Evolutionary conservation across 2,113 vertebrate species (phyloP).

Genomic region (Lanius ludovicianus): DNA sequence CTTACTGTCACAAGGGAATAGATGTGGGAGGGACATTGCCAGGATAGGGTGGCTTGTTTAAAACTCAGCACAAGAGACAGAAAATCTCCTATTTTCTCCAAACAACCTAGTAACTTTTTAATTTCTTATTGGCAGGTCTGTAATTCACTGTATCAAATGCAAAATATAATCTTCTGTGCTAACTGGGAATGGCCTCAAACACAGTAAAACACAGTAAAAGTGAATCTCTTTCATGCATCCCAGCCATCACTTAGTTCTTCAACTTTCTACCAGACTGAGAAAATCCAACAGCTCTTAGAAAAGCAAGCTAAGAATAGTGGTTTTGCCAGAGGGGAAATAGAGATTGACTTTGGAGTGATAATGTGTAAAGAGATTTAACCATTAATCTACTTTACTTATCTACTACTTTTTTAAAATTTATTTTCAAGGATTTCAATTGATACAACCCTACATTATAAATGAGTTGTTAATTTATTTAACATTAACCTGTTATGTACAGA

Average conservation of each 20-base stretch:
- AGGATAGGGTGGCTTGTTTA: not conserved
- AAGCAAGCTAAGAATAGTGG: not conserved
- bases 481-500: not conserved
- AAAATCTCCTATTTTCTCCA: not conserved
- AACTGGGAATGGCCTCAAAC: not conserved
- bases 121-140: not conserved
- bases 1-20: not conserved
- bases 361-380: not conserved
- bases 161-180: not conserved
- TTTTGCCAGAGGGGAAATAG: not conserved
- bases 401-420: not conserved
- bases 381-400: not conserved
- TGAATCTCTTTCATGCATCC: not conserved
- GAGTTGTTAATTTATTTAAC: not conserved
- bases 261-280: not conserved
- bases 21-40: not conserved
- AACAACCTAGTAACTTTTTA: not conserved
- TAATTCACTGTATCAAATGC: not conserved
- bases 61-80: not conserved
- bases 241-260: not conserved
- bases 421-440: not conserved
- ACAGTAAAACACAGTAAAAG: not conserved
- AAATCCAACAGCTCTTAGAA: not conserved
- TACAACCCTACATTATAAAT: not conserved
- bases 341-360: not conserved